Percentiles rank a stretch among this genome's conserved stretches.
phyloP scores from a whole-genome alignment of 2,113 vertebrate genomes.

The Mustelus asterias region DNA sequence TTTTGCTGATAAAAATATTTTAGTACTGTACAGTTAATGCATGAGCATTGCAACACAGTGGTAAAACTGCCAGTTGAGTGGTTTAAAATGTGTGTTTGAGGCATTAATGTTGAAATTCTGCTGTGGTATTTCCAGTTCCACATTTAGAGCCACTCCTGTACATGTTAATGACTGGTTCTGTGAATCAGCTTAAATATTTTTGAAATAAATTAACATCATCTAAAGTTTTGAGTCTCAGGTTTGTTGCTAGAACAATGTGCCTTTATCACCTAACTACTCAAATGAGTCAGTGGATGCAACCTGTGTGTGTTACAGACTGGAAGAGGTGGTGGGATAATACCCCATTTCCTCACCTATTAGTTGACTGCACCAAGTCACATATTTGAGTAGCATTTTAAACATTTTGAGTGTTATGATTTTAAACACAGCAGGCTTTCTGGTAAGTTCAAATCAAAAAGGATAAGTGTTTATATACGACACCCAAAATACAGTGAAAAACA shows the following conservation, averaged over 20 bases:
- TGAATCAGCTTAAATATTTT: conserved; percentile 56
- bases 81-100: conserved; percentile 14
- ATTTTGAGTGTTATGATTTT: no score
- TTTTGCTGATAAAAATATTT: background rate
- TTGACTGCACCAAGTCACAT: no score
- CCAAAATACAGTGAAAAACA: no score
- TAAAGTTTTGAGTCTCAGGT: background rate
- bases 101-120: conserved; percentile 16
- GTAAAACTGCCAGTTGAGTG: conserved; percentile 1
- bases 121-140: conserved; percentile 30
- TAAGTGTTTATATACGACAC: no score
- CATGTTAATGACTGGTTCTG: conserved; percentile 55
- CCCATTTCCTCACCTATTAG: no score
- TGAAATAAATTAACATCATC: conserved; percentile 40
- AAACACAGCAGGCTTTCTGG: no score
- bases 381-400: no score
- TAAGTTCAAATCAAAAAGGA: no score
- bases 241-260: background rate
- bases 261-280: background rate
- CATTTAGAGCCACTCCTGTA: background rate
- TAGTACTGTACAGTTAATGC: conserved; percentile 25
- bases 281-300: background rate
- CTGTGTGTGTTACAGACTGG: background rate
- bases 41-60: conserved; percentile 13
- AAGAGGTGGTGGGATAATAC: no score